Percentiles rank a stretch among this genome's conserved stretches.
These are phyloP conservation scores for Seriola quinqueradiata DNA, from an alignment of 2,113 vertebrate species.

Conservation along the genomic window DNA sequence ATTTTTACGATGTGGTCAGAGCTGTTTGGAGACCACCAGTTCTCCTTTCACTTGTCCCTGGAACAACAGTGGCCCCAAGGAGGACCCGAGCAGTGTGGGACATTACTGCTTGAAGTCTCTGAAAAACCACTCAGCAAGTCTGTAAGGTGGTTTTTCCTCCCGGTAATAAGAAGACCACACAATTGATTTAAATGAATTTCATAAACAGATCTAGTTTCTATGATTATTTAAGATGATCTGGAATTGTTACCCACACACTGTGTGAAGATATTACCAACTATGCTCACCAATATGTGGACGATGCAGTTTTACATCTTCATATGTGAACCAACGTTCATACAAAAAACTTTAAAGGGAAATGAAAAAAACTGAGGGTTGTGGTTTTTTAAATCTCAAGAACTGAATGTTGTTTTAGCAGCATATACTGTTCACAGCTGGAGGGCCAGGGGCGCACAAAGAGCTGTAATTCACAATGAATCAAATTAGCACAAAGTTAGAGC, in stretches of 20 bases:
- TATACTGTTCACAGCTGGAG: no score
- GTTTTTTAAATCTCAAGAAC: no score
- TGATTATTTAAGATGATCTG: background rate
- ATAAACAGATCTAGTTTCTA: background rate
- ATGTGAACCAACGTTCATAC: no score
- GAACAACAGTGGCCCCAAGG: constrained; percentile 63
- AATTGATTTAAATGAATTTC: background rate
- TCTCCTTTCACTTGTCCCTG: constrained; percentile 80
- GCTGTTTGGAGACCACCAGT: constrained; percentile 85
- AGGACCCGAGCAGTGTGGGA: constrained; percentile 19
- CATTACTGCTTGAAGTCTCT: constrained; percentile 41
- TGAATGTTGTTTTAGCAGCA: no score
- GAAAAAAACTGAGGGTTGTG: no score
- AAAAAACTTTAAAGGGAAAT: no score
- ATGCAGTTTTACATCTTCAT: no score
- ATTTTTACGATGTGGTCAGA: constrained; percentile 86
- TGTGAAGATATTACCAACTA: no score
- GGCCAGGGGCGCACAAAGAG: no score
- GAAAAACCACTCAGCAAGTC: constrained; percentile 18
- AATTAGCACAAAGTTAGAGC: background rate
- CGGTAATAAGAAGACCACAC: background rate
- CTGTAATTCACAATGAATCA: background rate
- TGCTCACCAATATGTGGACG: no score
- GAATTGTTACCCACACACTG: background rate
- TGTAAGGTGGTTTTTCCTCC: background rate